Conservation (phyloP, 2,797 vertebrate species). For the Siniperca scherzeri region DNA sequence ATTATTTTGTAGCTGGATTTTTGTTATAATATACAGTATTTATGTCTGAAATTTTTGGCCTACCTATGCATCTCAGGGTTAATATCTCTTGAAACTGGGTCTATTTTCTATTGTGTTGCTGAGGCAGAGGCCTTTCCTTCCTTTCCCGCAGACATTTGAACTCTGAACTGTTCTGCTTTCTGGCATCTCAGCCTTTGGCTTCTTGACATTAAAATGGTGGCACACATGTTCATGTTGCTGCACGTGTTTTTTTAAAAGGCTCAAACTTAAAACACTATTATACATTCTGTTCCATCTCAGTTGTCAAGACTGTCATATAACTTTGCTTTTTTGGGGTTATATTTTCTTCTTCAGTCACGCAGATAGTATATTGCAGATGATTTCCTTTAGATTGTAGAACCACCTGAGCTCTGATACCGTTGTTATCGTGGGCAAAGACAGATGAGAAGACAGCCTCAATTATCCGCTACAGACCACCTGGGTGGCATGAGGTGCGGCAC, state of each 20-base stretch:
- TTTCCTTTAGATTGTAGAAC: not conserved
- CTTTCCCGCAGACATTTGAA: conserved; percentile 27
- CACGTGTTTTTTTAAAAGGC: not conserved
- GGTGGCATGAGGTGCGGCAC: too few species aligned
- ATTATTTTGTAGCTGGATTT: not conserved
- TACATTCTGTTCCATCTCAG: not conserved
- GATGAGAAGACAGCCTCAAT: too few species aligned
- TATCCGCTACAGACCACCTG: too few species aligned
- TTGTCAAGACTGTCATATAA: not conserved
- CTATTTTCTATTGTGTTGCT: conserved; percentile 19
- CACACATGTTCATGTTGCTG: not conserved
- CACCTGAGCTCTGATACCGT: not conserved
- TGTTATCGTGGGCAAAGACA: not conserved
- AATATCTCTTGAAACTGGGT: not conserved
- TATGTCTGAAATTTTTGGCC: not conserved
- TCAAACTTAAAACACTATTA: not conserved
- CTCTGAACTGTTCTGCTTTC: conserved; percentile 24
- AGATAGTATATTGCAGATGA: not conserved
- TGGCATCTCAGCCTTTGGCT: conserved; percentile 7
- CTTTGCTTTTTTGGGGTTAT: not conserved
- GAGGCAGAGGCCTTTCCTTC: conserved; percentile 5
- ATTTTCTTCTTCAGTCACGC: not conserved
- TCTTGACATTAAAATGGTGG: conserved; percentile 28
- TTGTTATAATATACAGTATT: not conserved
- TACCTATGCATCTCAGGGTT: not conserved